Evolutionary conservation across 2,888 invertebrate species (phyloP).

Genomic region (Sepiola atlantica): DNA sequence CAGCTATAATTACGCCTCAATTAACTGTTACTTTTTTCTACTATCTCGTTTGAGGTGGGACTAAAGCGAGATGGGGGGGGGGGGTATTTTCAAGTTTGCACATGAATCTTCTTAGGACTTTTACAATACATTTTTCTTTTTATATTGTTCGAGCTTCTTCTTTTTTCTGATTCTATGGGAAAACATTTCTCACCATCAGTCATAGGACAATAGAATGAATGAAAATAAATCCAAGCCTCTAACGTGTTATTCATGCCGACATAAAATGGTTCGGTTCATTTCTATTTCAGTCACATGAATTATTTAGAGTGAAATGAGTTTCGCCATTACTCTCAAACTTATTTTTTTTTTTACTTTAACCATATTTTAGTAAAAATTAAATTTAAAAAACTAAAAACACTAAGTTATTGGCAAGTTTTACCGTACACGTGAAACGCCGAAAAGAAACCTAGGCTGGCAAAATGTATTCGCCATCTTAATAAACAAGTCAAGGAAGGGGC

Average conservation of each 20-base stretch:
- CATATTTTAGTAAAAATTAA: too few species aligned
- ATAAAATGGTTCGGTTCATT: background rate
- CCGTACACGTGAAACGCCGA: too few species aligned
- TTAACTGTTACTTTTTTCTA: background rate
- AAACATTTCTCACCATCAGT: background rate
- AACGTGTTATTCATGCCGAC: background rate
- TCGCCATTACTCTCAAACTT: too few species aligned
- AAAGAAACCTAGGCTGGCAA: too few species aligned
- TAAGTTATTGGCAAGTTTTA: too few species aligned
- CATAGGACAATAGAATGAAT: background rate
- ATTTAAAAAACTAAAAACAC: too few species aligned
- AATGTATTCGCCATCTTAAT: too few species aligned
- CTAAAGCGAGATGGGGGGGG: background rate
- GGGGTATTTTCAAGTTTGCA: background rate
- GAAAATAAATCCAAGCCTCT: background rate
- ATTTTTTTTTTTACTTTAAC: too few species aligned
- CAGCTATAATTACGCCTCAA: constrained; percentile 21
- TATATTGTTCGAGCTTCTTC: background rate
- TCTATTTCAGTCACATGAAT: too few species aligned
- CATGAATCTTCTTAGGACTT: constrained; percentile 12
- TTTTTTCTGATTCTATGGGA: background rate
- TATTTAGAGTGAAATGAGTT: too few species aligned
- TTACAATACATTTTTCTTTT: background rate
- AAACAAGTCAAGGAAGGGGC: too few species aligned
- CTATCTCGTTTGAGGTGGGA: background rate